Percentiles rank a stretch among this genome's conserved stretches.
Evolutionary conservation across 2,797 vertebrate genomes (phyloP).

Genomic region (Tarsius wallacei): DNA sequence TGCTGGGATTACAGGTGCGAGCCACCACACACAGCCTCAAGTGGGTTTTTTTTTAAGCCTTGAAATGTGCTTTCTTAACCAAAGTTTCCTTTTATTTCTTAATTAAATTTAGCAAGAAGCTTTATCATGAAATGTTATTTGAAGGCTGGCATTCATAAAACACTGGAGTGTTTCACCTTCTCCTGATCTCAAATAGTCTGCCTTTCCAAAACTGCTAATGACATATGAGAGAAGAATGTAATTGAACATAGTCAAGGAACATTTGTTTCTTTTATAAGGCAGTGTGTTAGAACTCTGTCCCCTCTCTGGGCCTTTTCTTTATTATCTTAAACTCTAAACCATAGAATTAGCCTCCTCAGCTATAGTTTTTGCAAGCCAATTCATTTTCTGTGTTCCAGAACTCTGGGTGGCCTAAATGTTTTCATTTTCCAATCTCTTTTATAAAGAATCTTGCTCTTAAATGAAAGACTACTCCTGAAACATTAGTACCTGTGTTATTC

Average conservation of each 20-base stretch:
- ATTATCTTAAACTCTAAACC: neutral
- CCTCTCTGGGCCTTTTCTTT: neutral
- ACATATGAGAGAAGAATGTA: neutral
- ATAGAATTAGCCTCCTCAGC: neutral
- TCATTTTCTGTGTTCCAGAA: neutral
- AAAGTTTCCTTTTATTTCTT: neutral
- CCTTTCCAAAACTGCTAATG: constrained; percentile 17
- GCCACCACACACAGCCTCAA: no score
- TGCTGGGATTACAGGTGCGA: no score
- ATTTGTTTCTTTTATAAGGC: neutral
- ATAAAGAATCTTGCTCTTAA: neutral
- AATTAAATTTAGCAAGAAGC: constrained; percentile 37
- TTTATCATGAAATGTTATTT: neutral
- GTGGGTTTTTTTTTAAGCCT: neutral
- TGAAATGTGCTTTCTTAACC: constrained; percentile 23
- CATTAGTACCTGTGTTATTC: neutral
- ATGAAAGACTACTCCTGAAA: neutral
- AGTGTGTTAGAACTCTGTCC: neutral
- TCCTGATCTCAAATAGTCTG: neutral
- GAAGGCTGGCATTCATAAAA: neutral
- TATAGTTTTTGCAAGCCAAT: neutral
- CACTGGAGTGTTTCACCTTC: neutral
- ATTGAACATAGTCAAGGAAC: neutral
- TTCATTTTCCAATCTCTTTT: neutral
- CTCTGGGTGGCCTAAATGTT: neutral